These are phyloP conservation scores for Thymelicus acteon DNA, from an alignment of 2,888 invertebrate genomes.

Conservation along the genomic window DNA sequence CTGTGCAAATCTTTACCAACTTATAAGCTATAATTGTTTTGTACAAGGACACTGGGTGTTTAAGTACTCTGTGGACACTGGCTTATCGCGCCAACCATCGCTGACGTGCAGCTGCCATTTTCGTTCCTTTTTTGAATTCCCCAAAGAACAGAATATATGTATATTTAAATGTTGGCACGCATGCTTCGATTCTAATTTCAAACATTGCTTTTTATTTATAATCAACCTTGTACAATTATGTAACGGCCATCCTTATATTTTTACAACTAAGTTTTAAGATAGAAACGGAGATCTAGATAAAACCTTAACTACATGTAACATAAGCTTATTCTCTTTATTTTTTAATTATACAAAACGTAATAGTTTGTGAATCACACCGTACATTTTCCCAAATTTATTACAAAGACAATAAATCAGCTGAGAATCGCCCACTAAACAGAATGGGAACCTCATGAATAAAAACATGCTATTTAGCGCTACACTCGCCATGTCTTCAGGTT, in stretches of 20 bases:
- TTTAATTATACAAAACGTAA: constrained; percentile 41
- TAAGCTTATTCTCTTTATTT: constrained; percentile 28
- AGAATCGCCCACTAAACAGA: constrained; percentile 79
- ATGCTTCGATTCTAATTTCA: constrained; percentile 18
- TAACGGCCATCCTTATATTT: constrained; percentile 18
- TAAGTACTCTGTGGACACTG: constrained; percentile 55
- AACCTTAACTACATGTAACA: constrained; percentile 26
- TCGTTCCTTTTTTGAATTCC: constrained; percentile 57
- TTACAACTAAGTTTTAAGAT: constrained; percentile 14
- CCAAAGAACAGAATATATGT: constrained; percentile 30
- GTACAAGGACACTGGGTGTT: constrained; percentile 69
- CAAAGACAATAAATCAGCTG: constrained; percentile 79
- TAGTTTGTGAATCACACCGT: constrained; percentile 46
- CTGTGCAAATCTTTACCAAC: constrained; percentile 69
- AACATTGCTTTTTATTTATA: constrained; percentile 9
- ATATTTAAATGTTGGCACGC: constrained; percentile 20
- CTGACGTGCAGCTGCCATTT: constrained; percentile 74
- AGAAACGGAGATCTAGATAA: constrained; percentile 26
- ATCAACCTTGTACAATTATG: background rate
- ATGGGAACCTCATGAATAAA: constrained; percentile 84
- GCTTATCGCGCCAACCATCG: constrained; percentile 71
- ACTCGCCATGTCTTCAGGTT: constrained; percentile 65
- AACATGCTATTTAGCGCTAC: constrained; percentile 83
- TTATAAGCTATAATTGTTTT: constrained; percentile 75
- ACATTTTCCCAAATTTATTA: constrained; percentile 73